phyloP scores from a whole-genome alignment of 2,113 vertebrate species.

The Mus spicilegus region DNA sequence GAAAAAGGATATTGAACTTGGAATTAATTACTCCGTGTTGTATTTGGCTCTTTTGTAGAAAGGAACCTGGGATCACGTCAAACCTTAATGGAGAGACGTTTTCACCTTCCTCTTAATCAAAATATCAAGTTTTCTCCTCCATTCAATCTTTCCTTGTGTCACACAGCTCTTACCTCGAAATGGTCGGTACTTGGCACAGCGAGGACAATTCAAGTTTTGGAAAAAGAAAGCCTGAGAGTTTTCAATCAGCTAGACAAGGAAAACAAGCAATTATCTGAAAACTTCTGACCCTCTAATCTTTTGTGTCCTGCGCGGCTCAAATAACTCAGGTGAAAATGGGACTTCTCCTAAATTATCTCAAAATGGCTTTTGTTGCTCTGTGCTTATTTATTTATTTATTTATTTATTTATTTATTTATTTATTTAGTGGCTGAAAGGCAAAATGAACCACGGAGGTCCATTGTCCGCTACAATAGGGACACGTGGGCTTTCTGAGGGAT shows the following conservation, averaged over 20 bases:
- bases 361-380: constrained; percentile 41
- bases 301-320: neutral
- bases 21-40: constrained; percentile 54
- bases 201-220: neutral
- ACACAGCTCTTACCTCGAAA: constrained; percentile 15
- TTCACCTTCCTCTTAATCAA: constrained; percentile 37
- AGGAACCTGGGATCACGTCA: constrained; percentile 1
- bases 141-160: neutral
- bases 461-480: neutral
- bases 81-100: constrained; percentile 56
- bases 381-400: too few species aligned
- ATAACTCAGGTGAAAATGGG: constrained; percentile 52
- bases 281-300: constrained; percentile 45
- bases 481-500: neutral
- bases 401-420: too few species aligned
- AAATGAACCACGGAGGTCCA: neutral
- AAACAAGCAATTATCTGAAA: constrained; percentile 71
- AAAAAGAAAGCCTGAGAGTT: neutral
- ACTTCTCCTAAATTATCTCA: constrained; percentile 50
- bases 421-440: too few species aligned
- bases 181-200: neutral
- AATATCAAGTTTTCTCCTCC: neutral
- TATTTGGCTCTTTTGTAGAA: constrained; percentile 29
- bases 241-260: constrained; percentile 27
- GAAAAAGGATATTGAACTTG: constrained; percentile 36